Evolutionary conservation across 2,797 vertebrate species (phyloP), one percentile per base, ranked within the genome.

Genomic region (Phrynocephalus vlangalii): DNA sequence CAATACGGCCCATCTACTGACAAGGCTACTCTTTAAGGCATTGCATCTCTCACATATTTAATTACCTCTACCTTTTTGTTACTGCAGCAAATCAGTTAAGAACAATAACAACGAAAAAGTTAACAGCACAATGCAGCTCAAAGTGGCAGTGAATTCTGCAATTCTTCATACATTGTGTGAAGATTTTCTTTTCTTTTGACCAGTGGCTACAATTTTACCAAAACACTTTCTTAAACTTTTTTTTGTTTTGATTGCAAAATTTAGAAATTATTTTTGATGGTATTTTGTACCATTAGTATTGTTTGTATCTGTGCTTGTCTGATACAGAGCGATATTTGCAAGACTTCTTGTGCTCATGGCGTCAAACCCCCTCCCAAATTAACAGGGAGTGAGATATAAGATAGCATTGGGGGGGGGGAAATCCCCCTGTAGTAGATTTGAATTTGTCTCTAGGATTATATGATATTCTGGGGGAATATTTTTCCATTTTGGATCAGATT

Each of bases 401-500:
- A 26, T 87, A 30, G 84, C 76, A 28, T 4, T 89, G n/a, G n/a
- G n/a, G n/a, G 38, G n/a, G 38, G 73, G 38, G 38, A 75, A 60
- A 70, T 24, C 50, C 50, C 44, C 73, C 52, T 22, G 11, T 30
- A 84, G 80, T 60, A 85, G 83, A 87, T 48, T 78, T 84, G 81
- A 20, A 52, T n/a, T 60, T 82, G 33, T 84, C 71, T 84, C 79
- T 30, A 68, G 76, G 71, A 85, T 48, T 72, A 71, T 77, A 87
- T 63, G 84, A 56, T n/a, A 83, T 52, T 78, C 44, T 77, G 38
- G 44, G 26, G 8, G 79, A 60, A 90, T 71, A 63, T 22, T 87
- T 60, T 89, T 90, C 56, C 52, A 22, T 15, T 50, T 83, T 1
- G 85, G 80, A 88, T 92, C 71, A 90, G 77, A 86, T 93, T 90